Conservation (phyloP, 2,113 vertebrate genomes). For the Callopanchax toddi region DNA sequence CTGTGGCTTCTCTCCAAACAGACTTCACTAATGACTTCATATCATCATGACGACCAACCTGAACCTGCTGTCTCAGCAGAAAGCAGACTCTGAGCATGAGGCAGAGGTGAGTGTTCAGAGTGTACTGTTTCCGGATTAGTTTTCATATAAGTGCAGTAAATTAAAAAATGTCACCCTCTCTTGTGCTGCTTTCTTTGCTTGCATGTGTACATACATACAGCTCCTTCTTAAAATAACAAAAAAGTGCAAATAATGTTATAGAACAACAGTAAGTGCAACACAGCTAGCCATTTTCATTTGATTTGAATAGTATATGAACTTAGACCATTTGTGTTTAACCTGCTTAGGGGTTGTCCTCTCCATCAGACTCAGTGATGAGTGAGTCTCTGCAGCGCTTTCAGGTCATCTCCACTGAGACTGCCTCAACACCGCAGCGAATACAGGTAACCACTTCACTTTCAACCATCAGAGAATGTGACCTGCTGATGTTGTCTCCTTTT, state of each 20-base stretch:
- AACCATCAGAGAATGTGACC: slow-evolving; percentile 44
- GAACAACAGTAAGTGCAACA: too few relatives aligned
- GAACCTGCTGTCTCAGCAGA: slow-evolving; percentile 92
- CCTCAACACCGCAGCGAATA: slow-evolving; percentile 89
- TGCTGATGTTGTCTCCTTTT: slow-evolving; percentile 46
- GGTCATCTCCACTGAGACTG: slow-evolving; percentile 90
- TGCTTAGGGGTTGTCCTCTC: slow-evolving; percentile 63
- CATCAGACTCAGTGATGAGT: slow-evolving; percentile 90
- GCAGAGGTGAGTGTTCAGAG: slow-evolving; percentile 86
- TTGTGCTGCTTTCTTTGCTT: too few relatives aligned
- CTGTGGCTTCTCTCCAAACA: slow-evolving; percentile 83
- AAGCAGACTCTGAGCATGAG: slow-evolving; percentile 87
- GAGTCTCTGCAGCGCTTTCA: slow-evolving; percentile 93
- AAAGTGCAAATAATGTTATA: too few relatives aligned
- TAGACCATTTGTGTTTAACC: slow-evolving; percentile 12
- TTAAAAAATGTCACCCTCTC: too few relatives aligned
- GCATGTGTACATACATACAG: slow-evolving; percentile 5
- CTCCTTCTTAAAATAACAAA: slow-evolving; percentile 1
- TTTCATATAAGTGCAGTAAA: slow-evolving; percentile 38
- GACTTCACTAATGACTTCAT: slow-evolving; percentile 89
- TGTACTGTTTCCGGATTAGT: not conserved
- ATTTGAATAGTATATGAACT: not conserved
- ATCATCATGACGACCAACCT: slow-evolving; percentile 88
- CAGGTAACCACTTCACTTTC: slow-evolving; percentile 87
- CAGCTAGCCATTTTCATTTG: not conserved